Conservation (phyloP, 2,888 invertebrate genomes). For the Clepsis dumicolana region DNA sequence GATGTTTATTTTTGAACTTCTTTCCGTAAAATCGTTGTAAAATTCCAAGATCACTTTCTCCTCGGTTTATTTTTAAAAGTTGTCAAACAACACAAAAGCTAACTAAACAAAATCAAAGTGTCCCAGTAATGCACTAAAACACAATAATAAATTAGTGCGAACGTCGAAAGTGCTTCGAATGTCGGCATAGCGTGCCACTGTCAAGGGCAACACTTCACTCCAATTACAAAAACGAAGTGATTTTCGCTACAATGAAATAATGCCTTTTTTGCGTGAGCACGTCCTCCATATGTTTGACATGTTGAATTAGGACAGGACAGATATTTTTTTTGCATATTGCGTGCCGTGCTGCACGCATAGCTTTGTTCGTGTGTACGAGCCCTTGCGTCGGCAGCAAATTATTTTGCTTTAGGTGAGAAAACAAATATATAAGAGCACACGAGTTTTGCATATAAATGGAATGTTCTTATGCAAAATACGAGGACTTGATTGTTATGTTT, state of each 20-base stretch:
- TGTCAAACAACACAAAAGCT: no score
- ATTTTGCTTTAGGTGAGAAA: neutral
- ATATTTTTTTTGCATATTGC: slow-evolving; percentile 8
- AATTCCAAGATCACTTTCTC: no score
- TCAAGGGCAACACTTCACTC: slow-evolving; percentile 13
- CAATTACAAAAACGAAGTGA: slow-evolving; percentile 26
- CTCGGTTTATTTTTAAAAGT: no score
- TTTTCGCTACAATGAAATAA: slow-evolving; percentile 23
- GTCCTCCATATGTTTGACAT: slow-evolving; percentile 24
- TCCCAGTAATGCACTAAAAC: neutral
- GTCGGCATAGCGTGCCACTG: slow-evolving; percentile 24
- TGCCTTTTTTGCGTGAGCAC: slow-evolving; percentile 26
- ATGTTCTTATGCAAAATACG: neutral
- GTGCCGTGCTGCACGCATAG: slow-evolving; percentile 11
- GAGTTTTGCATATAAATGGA: neutral
- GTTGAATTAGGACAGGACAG: slow-evolving; percentile 8
- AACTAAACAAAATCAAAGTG: neutral
- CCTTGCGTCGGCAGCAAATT: neutral
- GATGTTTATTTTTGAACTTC: no score
- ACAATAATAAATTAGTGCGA: slow-evolving; percentile 18
- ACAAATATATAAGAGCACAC: neutral
- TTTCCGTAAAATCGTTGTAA: no score
- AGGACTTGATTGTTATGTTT: neutral
- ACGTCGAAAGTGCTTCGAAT: slow-evolving; percentile 10
- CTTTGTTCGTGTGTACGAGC: neutral